Evolutionary conservation across 2,888 invertebrate genomes (phyloP), one percentile per base, ranked within the genome.

Genomic region (Sipha maydis): DNA sequence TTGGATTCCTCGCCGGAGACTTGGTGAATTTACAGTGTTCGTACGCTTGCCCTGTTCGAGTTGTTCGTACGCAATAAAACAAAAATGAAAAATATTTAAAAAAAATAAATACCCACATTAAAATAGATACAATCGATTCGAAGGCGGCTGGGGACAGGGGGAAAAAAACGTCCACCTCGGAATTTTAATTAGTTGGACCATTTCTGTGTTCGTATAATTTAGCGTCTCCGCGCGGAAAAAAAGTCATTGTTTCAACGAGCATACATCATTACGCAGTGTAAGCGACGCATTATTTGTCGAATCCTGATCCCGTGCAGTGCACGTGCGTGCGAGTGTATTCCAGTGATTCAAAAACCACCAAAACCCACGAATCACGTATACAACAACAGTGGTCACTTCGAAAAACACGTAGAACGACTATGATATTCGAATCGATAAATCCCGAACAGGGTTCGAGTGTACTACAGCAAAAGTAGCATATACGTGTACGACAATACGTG

Each of bases 161-260:
- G 56, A 17, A 73, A 69, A 85, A 71, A 34, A 88, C 38, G 86
- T 86, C 79, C 34, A 80, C 75, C 56, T 80, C 73, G 86, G 86
- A 88, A 88, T 88, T 80, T 88, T 88, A 88, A 88, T 88, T 88
- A 88, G 86, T 80, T 75, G 73, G 71, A 80, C 86, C 80, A 88
- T 88, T 88, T 88, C 80, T 21, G 79, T 86, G 11, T 86, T n/a
- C 56, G 85, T 78, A 11, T 41, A 5, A 41, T 41, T 9, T 77
- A 78, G 78, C 85, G 85, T 85, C 85, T 78, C 48, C 54, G 19
- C 34, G 31, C n/a, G 78, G 61, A 61, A 71, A 75, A 31, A 48
- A 77, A 48, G n/a, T 8, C 34, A 85, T 85, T 85, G 78, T 85
- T 71, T 71, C 31, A 31, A 28, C 61, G 2, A 5, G 25, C 48